These are phyloP conservation scores for Acrobasis suavella DNA, from an alignment of 2,888 invertebrate genomes.

Conservation along the genomic window DNA sequence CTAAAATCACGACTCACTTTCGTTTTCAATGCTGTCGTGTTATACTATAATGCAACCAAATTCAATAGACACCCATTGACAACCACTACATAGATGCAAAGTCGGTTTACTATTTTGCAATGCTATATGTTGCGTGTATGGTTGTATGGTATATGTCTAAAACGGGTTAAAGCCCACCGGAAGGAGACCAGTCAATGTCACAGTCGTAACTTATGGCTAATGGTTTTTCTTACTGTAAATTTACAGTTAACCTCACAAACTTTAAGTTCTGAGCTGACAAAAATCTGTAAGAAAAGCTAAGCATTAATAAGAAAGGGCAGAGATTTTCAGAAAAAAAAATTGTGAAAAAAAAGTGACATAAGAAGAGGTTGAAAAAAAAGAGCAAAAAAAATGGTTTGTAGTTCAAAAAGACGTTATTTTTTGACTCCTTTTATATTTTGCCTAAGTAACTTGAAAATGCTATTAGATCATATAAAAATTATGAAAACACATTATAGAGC, in stretches of 20 bases:
- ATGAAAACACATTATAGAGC: too few relatives aligned
- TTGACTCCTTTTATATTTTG: too few relatives aligned
- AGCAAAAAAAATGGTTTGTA: too few relatives aligned
- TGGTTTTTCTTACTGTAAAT: neutral
- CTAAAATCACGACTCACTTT: slow-evolving; percentile 16
- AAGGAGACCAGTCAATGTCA: slow-evolving; percentile 17
- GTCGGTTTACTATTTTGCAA: slow-evolving; percentile 2
- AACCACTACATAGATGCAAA: neutral
- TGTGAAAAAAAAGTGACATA: too few relatives aligned
- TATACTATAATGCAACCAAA: slow-evolving; percentile 3
- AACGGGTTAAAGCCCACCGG: slow-evolving; percentile 16
- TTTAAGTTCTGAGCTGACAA: too few relatives aligned
- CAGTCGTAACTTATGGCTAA: slow-evolving; percentile 1
- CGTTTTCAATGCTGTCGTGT: slow-evolving; percentile 17
- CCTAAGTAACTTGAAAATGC: too few relatives aligned
- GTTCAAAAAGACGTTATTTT: too few relatives aligned
- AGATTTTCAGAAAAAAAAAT: too few relatives aligned
- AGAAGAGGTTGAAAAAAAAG: too few relatives aligned
- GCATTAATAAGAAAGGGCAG: too few relatives aligned
- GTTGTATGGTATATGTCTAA: neutral
- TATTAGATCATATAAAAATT: too few relatives aligned
- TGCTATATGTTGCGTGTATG: slow-evolving; percentile 8
- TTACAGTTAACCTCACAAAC: neutral
- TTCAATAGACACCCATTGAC: slow-evolving; percentile 5
- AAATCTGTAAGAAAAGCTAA: too few relatives aligned